phyloP scores from a whole-genome alignment of 1,140 invertebrate species.

The Stenopsyche tienmushanensis region DNA sequence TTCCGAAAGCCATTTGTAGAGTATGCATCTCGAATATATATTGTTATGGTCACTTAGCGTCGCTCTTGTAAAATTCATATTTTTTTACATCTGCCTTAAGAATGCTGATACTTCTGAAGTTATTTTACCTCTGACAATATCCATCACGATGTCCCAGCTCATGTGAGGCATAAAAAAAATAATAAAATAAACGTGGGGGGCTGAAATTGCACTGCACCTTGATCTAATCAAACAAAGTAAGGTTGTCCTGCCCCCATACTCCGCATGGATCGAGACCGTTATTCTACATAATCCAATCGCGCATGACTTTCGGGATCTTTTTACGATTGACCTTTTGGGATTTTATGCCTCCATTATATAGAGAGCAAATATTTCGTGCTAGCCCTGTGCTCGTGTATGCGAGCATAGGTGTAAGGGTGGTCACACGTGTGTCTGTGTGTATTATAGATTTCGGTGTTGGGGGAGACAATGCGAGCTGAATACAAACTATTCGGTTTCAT shows the following conservation, averaged over 20 bases:
- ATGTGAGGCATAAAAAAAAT: not conserved
- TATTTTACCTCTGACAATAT: not conserved
- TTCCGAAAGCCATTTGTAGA: too few species aligned
- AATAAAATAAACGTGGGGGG: not conserved
- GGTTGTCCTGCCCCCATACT: slow-evolving; percentile 15
- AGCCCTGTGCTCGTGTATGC: not conserved
- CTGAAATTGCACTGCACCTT: slow-evolving; percentile 23
- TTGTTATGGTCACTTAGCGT: too few species aligned
- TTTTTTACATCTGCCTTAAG: too few species aligned
- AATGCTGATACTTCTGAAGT: not conserved
- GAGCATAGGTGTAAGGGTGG: not conserved
- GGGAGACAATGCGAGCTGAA: slow-evolving; percentile 26
- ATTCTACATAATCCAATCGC: slow-evolving; percentile 36
- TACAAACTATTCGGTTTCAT: slow-evolving; percentile 9
- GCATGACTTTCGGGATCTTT: slow-evolving; percentile 37
- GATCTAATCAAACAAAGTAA: slow-evolving; percentile 38
- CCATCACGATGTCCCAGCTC: not conserved
- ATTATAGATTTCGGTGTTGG: slow-evolving; percentile 24
- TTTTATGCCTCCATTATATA: slow-evolving; percentile 37
- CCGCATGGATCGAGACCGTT: slow-evolving; percentile 20
- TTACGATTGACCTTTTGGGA: slow-evolving; percentile 38
- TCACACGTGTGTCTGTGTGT: not conserved
- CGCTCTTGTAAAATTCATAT: too few species aligned
- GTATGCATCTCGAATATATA: too few species aligned
- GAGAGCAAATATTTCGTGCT: slow-evolving; percentile 35